Evolutionary conservation across 2,797 vertebrate species (phyloP), one percentile per base, ranked within the genome.

Genomic region (Chelon auratus): DNA sequence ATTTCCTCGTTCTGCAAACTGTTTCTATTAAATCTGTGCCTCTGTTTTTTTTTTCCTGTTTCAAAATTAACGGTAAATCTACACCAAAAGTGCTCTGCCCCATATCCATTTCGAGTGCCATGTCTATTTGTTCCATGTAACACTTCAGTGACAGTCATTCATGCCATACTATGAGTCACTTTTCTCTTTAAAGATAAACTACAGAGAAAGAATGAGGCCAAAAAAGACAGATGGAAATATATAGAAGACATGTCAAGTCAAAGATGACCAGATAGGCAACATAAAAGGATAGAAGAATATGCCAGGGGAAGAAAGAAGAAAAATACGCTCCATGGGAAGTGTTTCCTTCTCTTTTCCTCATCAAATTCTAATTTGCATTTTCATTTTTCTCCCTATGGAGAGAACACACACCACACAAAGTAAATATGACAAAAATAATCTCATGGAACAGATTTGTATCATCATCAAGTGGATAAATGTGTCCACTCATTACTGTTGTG

Each of bases 351-450:
- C 72, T 72, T 69, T 52, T 69, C 68, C 36, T 69, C 56, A 62
- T 79, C 61, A 65, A 77, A 77, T 65, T 4, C 26, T 55, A 12
- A 81, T 84, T 88, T 78, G 71, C 60, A 75, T 81, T 74, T 84
- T 62, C 4, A 47, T 56, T 39, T 48, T 60, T 53, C 22, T 53
- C 14, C 68, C 62, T 43, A 5, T 59, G 43, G 78, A 43, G 47
- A 11, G 13, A 5, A 3, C 18, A 64, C 37, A 53, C 22, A 45
- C 6, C 30, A 33, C 24, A 8, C 30, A 33, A 33, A 33, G 30
- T 3, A 33, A 33, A 33, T 6, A 33, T 33, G 30, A 33, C 26
- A 33, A 40, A 65, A 26, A 56, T 10, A 68, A 33, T 8, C 30
- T 33, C 33, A 68, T 64, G 40, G 39, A 59, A 50, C 52, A 71